Base-by-base conservation (phyloP, 92 coral and sea anemone genomes). In the Hydrozoanthus gracilis region DNA sequence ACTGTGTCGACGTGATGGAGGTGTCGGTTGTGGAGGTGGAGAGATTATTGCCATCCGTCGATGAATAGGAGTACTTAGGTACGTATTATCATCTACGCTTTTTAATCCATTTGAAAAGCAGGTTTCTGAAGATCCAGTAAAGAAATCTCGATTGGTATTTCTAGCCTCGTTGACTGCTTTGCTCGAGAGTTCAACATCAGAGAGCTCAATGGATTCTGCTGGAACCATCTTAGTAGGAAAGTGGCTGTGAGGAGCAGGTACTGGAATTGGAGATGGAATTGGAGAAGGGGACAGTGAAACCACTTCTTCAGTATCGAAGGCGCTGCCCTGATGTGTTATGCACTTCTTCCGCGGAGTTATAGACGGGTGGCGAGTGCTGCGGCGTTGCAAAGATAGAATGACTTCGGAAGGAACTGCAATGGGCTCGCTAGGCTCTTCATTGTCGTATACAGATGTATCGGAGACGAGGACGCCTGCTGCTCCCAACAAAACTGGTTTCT, bases 401-500 rank as follows among this genome's bases (percentile, higher is more conserved):
- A 90, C 78, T 39, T 93, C 93, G 12, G 89, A 78, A 0, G 87
- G 87, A 52, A 44, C 95, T 10, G 73, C 76, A 10, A 82, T 79
- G 16, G 51, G 77, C 73, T 78, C 89, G 39, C 82, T 75, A 0
- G 92, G 85, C 12, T 86, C 92, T 20, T 88, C 93, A 65, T 91
- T 97, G 50, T 85, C 90, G 18, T 95, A 90, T n/a, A 95, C 73
- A 49, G 95, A 91, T 5, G 98, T 88, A 39, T 94, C 95, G 7
- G 99, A 95, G 52, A 97, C 98, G 17, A 97, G 91, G 13, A 93
- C 99, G 56, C 99, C 98, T 3, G 99, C 99, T 5, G 98, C 99
- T 15, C 99, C 99, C 13, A 97, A 92, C 18, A 97, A 76, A 69
- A 93, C 87, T 9, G 99, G 99, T 77, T 96, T 95, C 20, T 90